phyloP scores from a whole-genome alignment of 2,797 vertebrate species.

The Semotilus atromaculatus region DNA sequence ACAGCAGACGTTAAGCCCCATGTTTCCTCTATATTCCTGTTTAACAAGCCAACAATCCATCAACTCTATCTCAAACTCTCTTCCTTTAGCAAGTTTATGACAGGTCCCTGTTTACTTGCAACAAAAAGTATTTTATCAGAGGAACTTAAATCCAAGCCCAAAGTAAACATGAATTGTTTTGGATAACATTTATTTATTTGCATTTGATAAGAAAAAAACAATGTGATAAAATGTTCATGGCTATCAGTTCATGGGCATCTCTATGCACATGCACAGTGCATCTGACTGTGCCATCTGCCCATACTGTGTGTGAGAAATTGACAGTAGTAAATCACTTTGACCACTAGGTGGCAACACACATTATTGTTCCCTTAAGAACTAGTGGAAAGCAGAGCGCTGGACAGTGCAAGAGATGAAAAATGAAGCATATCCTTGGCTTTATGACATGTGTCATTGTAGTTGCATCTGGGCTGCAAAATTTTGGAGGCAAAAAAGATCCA shows the following conservation, averaged over 20 bases:
- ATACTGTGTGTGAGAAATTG: not conserved
- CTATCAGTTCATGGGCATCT: not conserved
- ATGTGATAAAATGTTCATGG: not conserved
- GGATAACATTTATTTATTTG: not conserved
- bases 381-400: not conserved
- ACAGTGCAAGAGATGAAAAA: not conserved
- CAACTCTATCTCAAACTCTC: conserved; percentile 56
- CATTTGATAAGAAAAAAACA: not conserved
- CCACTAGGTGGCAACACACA: not conserved
- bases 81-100: conserved; percentile 55
- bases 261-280: not conserved
- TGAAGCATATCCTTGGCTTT: not conserved
- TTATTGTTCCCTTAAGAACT: not conserved
- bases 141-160: conserved; percentile 17
- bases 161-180: conserved; percentile 21
- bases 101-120: conserved; percentile 50
- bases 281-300: not conserved
- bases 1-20: conserved; percentile 57
- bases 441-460: not conserved
- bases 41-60: conserved; percentile 72
- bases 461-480: not conserved
- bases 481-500: not conserved
- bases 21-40: conserved; percentile 75
- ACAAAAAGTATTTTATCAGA: conserved; percentile 35
- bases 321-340: not conserved